Conservation (phyloP, 2,797 vertebrate species). For the Danio albolineatus region DNA sequence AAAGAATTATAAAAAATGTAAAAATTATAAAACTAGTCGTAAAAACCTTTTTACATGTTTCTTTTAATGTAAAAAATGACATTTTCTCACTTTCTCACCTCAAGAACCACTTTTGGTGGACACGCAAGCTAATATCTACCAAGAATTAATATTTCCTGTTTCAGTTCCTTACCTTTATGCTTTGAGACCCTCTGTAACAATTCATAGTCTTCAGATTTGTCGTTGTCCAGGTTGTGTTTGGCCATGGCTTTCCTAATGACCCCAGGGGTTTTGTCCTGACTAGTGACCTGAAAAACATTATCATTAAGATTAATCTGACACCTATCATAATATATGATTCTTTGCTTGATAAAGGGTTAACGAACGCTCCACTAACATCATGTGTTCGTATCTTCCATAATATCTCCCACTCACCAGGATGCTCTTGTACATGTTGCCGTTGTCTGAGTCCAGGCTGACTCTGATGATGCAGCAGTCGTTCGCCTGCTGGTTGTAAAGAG, state of each 20-base stretch:
- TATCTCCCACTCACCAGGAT: constrained; percentile 66
- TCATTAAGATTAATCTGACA: background rate
- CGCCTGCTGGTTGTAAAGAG: constrained; percentile 90
- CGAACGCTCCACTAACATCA: no score
- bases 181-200: constrained; percentile 87
- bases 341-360: no score
- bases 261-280: constrained; percentile 87
- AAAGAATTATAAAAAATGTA: no score
- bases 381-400: background rate
- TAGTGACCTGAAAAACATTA: constrained; percentile 78
- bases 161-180: constrained; percentile 78
- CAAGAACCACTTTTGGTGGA: no score
- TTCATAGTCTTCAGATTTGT: constrained; percentile 85
- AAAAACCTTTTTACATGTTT: no score
- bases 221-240: constrained; percentile 87
- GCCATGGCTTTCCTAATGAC: constrained; percentile 90
- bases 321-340: no score
- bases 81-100: no score
- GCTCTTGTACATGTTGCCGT: constrained; percentile 92
- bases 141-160: background rate
- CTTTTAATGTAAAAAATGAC: no score
- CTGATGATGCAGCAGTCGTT: constrained; percentile 91
- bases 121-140: background rate
- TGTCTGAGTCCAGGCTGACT: constrained; percentile 89
- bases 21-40: no score